Base-by-base conservation (phyloP, 2,888 invertebrate species). In the Acleris laterana region DNA sequence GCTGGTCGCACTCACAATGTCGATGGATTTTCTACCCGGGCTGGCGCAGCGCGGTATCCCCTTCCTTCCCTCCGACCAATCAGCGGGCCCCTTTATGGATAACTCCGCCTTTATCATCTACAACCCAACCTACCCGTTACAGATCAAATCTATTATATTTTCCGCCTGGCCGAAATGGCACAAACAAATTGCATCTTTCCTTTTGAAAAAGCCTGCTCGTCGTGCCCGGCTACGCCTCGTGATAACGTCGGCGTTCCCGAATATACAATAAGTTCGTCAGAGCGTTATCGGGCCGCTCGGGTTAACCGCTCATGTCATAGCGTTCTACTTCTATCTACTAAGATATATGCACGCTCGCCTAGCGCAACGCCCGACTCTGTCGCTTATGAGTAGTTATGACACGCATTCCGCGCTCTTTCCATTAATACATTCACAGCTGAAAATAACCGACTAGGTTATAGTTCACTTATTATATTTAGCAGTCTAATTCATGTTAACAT, bases 71-170 rank as follows among this genome's bases (percentile, higher is more conserved):
- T 52, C 69, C 78, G 72, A 70, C 90, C 90, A 92, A 91, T 90
- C 68, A 74, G 75, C 59, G 59, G 58, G 68, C 68, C 71, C 70
- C 71, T 63, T 71, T 68, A 70, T 59, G 64, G 68, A 64, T 70
- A 77, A 81, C 87, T 72, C 90, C 90, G 87, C 89, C 88, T 78
- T 73, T 67, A 69, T 70, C 72, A 77, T 77, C 77, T 74, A 70
- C 74, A 77, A 82, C 82, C 84, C 86, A 79, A 86, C 85, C 88
- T 88, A 89, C 85, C 84, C 84, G 89, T 87, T 83, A 88, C 84
- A 82, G 81, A 82, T 78, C 82, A 79, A 80, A 81, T 81, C 80
- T 82, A 85, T 84, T 80, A 88, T 88, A 88, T 87, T 88, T 84
- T 81, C 82, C 77, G 80, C 81, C 79, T 76, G 69, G 74, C 81